phyloP scores from a whole-genome alignment of 2,113 vertebrate species.

The Prietella phreatophila region DNA sequence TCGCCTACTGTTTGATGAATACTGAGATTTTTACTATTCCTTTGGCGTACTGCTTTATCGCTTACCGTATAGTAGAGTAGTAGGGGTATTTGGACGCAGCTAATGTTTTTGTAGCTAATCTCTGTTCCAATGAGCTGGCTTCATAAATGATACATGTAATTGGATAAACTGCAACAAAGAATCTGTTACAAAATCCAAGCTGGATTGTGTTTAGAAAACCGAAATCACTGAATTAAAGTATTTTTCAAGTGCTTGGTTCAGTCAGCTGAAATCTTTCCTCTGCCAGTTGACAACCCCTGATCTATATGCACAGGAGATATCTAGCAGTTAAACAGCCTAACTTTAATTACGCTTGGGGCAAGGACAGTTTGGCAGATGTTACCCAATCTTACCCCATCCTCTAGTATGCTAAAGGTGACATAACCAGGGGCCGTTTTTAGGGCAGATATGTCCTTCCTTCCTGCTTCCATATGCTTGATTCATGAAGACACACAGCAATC shows the following conservation, averaged over 20 bases:
- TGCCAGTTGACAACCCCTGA: not conserved
- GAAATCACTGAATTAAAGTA: not conserved
- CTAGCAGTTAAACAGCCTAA: not conserved
- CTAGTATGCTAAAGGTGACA: slow-evolving; percentile 62
- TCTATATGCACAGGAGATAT: not conserved
- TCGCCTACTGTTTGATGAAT: too few species aligned
- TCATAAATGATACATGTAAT: not conserved
- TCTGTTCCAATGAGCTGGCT: not conserved
- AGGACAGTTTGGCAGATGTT: slow-evolving; percentile 67
- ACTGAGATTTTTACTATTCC: too few species aligned
- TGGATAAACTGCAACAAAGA: not conserved
- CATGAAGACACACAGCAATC: slow-evolving; percentile 43
- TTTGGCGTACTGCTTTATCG: too few species aligned
- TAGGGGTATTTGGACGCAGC: too few species aligned
- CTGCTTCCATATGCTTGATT: slow-evolving; percentile 64
- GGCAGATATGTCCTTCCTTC: slow-evolving; percentile 50
- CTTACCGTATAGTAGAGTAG: too few species aligned
- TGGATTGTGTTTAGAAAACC: not conserved
- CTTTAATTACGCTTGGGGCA: slow-evolving; percentile 51
- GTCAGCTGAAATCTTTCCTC: not conserved
- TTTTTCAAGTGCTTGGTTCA: not conserved
- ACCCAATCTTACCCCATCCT: slow-evolving; percentile 63
- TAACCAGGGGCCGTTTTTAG: slow-evolving; percentile 59
- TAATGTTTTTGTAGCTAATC: not conserved
- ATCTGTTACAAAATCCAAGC: not conserved